Evolutionary conservation across 2,888 invertebrate genomes (phyloP).

Genomic region (Lepidochrysops patricia): DNA sequence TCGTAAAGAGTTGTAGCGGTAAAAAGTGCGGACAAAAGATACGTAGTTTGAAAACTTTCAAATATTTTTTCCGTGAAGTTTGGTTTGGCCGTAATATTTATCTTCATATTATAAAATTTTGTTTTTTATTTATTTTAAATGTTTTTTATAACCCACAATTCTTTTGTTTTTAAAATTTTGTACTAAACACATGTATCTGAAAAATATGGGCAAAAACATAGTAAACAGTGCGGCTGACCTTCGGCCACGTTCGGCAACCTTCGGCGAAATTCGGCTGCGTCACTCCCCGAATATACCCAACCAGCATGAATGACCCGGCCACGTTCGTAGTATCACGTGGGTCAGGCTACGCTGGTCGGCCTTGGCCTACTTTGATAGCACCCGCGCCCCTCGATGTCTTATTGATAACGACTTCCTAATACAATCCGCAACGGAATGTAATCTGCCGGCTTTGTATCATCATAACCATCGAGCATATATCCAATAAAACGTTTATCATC

Average conservation of each 20-base stretch:
- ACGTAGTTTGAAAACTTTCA: neutral
- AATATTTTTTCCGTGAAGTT: neutral
- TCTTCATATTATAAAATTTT: too few relatives aligned
- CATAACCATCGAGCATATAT: too few relatives aligned
- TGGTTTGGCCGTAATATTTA: too few relatives aligned
- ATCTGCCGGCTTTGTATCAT: neutral
- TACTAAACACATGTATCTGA: too few relatives aligned
- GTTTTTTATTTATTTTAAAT: too few relatives aligned
- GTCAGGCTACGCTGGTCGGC: conserved; percentile 42
- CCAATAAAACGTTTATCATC: too few relatives aligned
- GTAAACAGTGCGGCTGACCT: neutral
- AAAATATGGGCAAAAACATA: neutral
- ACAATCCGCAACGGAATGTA: conserved; percentile 13
- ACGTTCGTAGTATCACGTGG: conserved; percentile 33
- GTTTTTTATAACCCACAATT: too few relatives aligned
- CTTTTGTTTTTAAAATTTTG: too few relatives aligned
- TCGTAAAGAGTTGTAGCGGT: neutral
- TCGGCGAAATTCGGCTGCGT: conserved; percentile 41
- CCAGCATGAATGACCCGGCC: conserved; percentile 26
- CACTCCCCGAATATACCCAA: neutral
- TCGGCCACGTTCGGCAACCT: conserved; percentile 30
- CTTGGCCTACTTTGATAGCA: conserved; percentile 62
- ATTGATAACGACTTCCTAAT: conserved; percentile 53
- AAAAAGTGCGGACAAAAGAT: neutral
- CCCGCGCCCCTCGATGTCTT: conserved; percentile 38